Evolutionary conservation across 2,113 vertebrate genomes (phyloP), one percentile per base, ranked within the genome.

Genomic region (Malurus alboscapulatus): DNA sequence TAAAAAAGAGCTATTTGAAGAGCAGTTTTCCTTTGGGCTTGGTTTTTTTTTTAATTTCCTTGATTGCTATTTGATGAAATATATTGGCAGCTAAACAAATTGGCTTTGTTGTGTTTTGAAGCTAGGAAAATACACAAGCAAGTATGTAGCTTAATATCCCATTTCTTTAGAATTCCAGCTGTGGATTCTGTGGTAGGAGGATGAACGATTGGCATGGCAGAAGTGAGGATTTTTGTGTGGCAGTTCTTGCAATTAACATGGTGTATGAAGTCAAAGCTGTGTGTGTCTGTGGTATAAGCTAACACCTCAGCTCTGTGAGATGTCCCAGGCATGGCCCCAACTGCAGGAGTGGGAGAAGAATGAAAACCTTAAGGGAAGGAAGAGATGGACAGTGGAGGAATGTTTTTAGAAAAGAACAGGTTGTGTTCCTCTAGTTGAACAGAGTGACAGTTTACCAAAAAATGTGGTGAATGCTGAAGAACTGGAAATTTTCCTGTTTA

Each of bases 71-170:
- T 65, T 57, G 36, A 32, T 34, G 15, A 53, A 75, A 14, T 51
- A 13, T 14, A 19, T n/a, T 25, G 40, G 10, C 25, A 72, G 5
- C n/a, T 67, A 65, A 65, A 34, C 14, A 55, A 17, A 26, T 71
- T 13, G 40, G 4, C 6, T 55, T 63, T 65, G 12, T 86, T 17
- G n/a, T 9, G 51, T 76, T 73, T 72, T 34, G 32, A 79, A 68
- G 20, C 21, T 59, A 24, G 29, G 29, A 82, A 75, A 32, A 42
- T 59, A 26, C 0, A 0, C 13, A 42, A 54, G 6, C 12, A 10
- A 0, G 0, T 27, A 13, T 4, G 13, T 82, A 57, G 25, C 9
- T 84, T 74, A 19, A 44, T 65, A 29, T 53, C 20, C 1, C 1
- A 3, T 54, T 71, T 88, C 26, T 63, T 72, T 42, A 65, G 53